Conservation (phyloP, 2,888 invertebrate species). For the Tuberolachnus salignus region DNA sequence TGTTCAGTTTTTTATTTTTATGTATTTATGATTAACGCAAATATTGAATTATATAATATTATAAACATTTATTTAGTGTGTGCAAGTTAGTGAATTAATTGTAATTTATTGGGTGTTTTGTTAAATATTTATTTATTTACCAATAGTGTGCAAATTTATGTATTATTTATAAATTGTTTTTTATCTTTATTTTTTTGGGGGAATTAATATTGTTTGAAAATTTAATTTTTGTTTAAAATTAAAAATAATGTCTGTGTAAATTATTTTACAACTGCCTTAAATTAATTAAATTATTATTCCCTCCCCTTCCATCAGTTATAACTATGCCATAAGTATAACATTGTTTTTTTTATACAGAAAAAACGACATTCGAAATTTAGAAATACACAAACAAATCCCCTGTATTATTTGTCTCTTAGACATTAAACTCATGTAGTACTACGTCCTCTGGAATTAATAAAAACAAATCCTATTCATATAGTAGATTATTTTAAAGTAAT, state of each 20-base stretch:
- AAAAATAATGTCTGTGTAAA: constrained; percentile 1
- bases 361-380: too few species aligned
- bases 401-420: too few species aligned
- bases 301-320: too few species aligned
- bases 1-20: constrained; percentile 40
- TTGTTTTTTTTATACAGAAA: too few species aligned
- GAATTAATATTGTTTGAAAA: constrained; percentile 29
- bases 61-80: constrained; percentile 26
- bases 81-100: constrained; percentile 32
- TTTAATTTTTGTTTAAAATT: constrained; percentile 22
- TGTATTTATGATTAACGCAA: constrained; percentile 20
- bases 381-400: too few species aligned
- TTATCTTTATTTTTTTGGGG: neutral
- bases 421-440: too few species aligned
- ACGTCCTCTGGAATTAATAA: too few species aligned
- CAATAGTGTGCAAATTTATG: constrained; percentile 29
- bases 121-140: constrained; percentile 36
- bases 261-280: neutral
- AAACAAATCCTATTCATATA: too few species aligned
- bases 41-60: constrained; percentile 4
- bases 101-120: neutral
- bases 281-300: too few species aligned
- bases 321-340: too few species aligned
- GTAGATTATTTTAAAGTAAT: too few species aligned
- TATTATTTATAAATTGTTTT: neutral